phyloP scores from a whole-genome alignment of 2,797 vertebrate genomes.

The Mormyrops boulengeri region DNA sequence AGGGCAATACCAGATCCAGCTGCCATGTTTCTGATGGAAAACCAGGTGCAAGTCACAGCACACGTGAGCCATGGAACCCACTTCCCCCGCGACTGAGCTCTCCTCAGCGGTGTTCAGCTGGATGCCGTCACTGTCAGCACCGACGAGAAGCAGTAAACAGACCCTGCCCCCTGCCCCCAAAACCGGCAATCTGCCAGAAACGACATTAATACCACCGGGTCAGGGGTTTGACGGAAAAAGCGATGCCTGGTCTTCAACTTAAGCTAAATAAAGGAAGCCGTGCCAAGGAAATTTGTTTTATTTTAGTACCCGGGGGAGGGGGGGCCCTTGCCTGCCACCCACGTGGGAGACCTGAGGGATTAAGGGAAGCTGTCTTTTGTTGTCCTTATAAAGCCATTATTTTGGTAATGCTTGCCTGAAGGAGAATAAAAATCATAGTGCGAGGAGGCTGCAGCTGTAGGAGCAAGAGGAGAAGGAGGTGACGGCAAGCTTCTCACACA shows the following conservation, averaged over 20 bases:
- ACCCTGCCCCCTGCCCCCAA: not conserved
- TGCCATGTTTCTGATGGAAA: slow-evolving; percentile 29
- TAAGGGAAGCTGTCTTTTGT: not conserved
- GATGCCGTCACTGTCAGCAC: not conserved
- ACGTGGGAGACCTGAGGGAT: not conserved
- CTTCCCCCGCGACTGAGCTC: not conserved
- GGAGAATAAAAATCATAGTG: not conserved
- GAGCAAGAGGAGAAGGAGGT: not conserved
- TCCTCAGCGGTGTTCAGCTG: not conserved
- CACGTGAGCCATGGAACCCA: not conserved
- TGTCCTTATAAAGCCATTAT: not conserved
- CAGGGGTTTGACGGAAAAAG: not conserved
- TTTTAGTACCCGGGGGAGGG: not conserved
- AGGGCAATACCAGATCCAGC: slow-evolving; percentile 19
- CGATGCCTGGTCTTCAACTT: not conserved
- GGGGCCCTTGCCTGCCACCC: not conserved
- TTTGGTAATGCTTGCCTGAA: not conserved
- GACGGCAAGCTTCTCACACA: not conserved
- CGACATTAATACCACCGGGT: not conserved
- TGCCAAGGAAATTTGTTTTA: not conserved
- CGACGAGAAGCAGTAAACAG: not conserved
- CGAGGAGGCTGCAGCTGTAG: not conserved
- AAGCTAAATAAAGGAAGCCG: not conserved
- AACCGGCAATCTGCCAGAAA: not conserved
- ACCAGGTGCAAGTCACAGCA: slow-evolving; percentile 26